Conservation (phyloP, 2,797 vertebrate genomes). For the Acanthopagrus latus region DNA sequence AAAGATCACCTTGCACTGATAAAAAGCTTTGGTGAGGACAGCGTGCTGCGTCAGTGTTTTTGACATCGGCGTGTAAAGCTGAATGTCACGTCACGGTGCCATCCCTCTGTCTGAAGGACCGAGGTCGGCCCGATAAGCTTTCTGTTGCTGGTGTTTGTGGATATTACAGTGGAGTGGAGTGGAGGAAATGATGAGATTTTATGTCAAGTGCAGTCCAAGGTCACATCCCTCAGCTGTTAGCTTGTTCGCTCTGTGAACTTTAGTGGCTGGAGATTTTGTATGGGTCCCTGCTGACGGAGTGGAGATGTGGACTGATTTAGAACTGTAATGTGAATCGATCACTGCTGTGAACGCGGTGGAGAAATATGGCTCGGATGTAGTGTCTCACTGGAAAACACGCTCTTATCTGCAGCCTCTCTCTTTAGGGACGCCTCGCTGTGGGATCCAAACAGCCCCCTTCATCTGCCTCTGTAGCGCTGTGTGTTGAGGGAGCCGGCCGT, state of each 20-base stretch:
- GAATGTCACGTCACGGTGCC: conserved; percentile 12
- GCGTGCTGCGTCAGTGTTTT: not conserved
- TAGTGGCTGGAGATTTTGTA: conserved; percentile 40
- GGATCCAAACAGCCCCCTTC: conserved; percentile 44
- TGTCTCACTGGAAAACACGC: conserved; percentile 46
- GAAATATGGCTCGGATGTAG: conserved; percentile 35
- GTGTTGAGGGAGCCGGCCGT: conserved; percentile 16
- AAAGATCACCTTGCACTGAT: not conserved
- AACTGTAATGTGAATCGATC: conserved; percentile 52
- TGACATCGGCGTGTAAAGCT: conserved; percentile 24
- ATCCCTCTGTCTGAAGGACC: conserved; percentile 11
- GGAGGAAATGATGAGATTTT: conserved; percentile 55
- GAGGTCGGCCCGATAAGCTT: conserved; percentile 19
- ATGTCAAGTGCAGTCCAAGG: conserved; percentile 49
- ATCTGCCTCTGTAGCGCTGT: conserved; percentile 33
- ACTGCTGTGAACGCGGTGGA: conserved; percentile 34
- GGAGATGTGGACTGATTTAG: conserved; percentile 56
- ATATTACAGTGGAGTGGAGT: conserved; percentile 19
- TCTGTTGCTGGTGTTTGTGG: conserved; percentile 41
- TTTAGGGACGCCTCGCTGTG: conserved; percentile 40
- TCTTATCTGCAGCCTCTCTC: conserved; percentile 47
- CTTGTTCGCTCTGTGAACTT: conserved; percentile 34
- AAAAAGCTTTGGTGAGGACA: conserved; percentile 15
- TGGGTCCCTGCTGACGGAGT: conserved; percentile 23
- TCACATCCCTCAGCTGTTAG: conserved; percentile 39